Evolutionary conservation across 2,797 vertebrate species (phyloP).

Genomic region (Lemur catta): DNA sequence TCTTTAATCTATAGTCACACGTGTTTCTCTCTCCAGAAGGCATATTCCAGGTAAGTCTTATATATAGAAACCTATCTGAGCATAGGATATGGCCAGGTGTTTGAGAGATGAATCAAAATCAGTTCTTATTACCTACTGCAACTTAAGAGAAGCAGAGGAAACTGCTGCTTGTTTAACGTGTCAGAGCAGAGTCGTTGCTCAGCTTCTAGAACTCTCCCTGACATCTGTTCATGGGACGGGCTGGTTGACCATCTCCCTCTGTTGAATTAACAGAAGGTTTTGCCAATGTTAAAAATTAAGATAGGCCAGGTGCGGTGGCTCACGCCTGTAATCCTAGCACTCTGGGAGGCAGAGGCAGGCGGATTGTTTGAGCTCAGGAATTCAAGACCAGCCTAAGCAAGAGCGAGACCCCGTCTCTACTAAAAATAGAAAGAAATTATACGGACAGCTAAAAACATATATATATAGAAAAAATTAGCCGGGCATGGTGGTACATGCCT

Average conservation of each 20-base stretch:
- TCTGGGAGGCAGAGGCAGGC: no score
- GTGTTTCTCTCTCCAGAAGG: neutral
- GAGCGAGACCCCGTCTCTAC: no score
- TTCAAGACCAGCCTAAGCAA: no score
- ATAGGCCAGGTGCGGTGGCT: no score
- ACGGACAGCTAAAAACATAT: no score
- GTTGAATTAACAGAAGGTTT: neutral
- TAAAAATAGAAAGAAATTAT: no score
- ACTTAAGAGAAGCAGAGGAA: neutral
- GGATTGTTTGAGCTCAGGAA: no score
- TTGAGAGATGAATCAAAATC: neutral
- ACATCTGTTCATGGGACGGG: rapidly evolving
- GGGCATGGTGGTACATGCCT: no score
- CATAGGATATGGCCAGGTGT: neutral
- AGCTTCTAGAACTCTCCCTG: neutral
- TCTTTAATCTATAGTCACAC: neutral
- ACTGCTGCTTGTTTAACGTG: rapidly evolving
- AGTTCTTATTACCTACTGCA: neutral
- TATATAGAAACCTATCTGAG: neutral
- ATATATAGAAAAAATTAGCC: no score
- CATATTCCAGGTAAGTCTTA: neutral
- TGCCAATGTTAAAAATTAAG: neutral
- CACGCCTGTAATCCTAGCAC: no score
- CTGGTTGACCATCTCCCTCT: neutral
- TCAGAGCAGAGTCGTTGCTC: neutral